Conservation (phyloP, 2,797 vertebrate species). For the Pseudochromis fuscus region DNA sequence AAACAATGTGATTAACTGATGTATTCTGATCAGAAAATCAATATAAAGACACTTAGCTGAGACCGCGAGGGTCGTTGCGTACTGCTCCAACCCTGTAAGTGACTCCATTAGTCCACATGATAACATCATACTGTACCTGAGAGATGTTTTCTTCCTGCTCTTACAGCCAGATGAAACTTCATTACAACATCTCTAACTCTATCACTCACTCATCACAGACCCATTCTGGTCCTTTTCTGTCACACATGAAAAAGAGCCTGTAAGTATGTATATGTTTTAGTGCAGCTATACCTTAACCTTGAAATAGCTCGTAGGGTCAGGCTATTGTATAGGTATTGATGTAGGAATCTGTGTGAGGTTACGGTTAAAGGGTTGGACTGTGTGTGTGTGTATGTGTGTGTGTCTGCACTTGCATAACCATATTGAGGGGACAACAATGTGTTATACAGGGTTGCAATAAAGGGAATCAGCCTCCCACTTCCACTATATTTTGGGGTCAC, state of each 20-base stretch:
- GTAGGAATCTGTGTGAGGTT: neutral
- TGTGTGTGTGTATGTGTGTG: neutral
- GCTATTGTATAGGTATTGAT: neutral
- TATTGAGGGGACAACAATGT: neutral
- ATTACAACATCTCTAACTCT: slow-evolving; percentile 71
- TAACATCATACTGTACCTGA: slow-evolving; percentile 81
- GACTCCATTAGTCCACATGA: slow-evolving; percentile 80
- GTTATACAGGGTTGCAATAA: neutral
- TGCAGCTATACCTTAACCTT: neutral
- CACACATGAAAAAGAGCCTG: slow-evolving; percentile 27
- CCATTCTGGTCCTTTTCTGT: slow-evolving; percentile 64
- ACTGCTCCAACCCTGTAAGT: slow-evolving; percentile 70
- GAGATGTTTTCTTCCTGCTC: slow-evolving; percentile 80
- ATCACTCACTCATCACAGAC: slow-evolving; percentile 68
- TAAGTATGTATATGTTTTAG: slow-evolving; percentile 16
- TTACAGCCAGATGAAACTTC: slow-evolving; percentile 75
- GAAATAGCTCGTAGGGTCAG: neutral
- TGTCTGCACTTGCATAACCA: neutral
- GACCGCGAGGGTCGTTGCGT: slow-evolving; percentile 50
- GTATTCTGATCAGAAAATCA: slow-evolving; percentile 78
- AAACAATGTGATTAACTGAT: slow-evolving; percentile 71
- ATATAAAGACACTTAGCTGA: slow-evolving; percentile 73
- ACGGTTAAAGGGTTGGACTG: neutral
- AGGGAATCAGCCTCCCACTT: neutral
- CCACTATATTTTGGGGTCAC: neutral